Evolutionary conservation across 2,113 vertebrate genomes (phyloP), one percentile per base, ranked within the genome.

Genomic region (Dipodomys merriami): DNA sequence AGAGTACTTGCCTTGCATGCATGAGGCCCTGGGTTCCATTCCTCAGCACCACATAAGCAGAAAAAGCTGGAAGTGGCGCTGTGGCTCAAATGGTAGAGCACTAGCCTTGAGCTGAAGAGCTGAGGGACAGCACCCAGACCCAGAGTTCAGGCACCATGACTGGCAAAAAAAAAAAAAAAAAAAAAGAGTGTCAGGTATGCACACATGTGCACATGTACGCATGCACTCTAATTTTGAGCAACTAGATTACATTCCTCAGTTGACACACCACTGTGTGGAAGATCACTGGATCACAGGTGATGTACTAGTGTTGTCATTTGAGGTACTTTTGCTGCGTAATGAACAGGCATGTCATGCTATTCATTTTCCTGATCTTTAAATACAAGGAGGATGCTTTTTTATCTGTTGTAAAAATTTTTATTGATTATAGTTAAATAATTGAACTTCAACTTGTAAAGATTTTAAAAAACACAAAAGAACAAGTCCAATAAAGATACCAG

Each of bases 281-380:
- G 19, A 78, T 29, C 12, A 49, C 2, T 44, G 27, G 30, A 23
- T 87, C 46, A 33, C 16, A 27, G 46, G 10, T 23, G 20, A 15
- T 13, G 65, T 10, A 6, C 6, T 62, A 49, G 49, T 15, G 20
- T 25, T 77, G 6, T 67, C 5, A 11, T 18, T 44, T 65, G 60
- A 87, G 73, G 39, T 0, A 39, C 20, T 22, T 81, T 76, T 72
- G 73, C 68, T 57, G 72, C 0, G 0, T 62, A 44, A 79, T 77
- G n/a, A 69, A 7, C 35, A 57, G 10, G 18, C 22, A 64, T 69
- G 16, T 72, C 83, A n/a, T 86, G 60, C 64, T 64, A 57, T 67
- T 90, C 49, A 33, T 90, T 57, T n/a, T 86, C 39, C 62, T 95
- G 60, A 83, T 65, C 60, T 76, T 35, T 79, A 85, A 94, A 83